These are phyloP conservation scores for Beaufortia kweichowensis DNA, from an alignment of 2,113 vertebrate genomes.

Conservation along the genomic window DNA sequence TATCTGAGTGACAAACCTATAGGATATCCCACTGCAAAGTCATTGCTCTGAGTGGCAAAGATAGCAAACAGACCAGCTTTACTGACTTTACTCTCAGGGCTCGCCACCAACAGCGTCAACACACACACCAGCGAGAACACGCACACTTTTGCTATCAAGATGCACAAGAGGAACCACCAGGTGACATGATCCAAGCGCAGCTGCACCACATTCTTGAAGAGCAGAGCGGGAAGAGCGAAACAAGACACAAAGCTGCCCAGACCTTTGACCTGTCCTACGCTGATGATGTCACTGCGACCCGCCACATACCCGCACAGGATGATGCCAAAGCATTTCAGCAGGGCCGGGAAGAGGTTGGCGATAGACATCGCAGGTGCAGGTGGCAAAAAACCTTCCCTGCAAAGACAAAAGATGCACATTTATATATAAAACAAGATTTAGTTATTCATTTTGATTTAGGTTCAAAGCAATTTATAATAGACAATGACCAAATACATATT, in stretches of 20 bases:
- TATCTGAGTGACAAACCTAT: constrained; percentile 81
- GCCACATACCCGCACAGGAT: constrained; percentile 94
- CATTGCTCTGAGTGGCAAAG: constrained; percentile 97
- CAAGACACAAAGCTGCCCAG: constrained; percentile 94
- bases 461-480: too few relatives aligned
- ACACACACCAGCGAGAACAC: constrained; percentile 88
- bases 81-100: constrained; percentile 85
- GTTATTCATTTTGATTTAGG: not conserved
- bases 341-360: constrained; percentile 90
- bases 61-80: constrained; percentile 96
- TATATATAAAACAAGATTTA: not conserved
- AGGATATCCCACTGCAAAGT: constrained; percentile 95
- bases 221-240: constrained; percentile 92
- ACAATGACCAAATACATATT: too few relatives aligned
- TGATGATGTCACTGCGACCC: constrained; percentile 88
- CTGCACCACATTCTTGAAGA: constrained; percentile 98
- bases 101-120: constrained; percentile 87
- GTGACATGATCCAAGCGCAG: constrained; percentile 89
- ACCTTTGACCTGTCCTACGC: constrained; percentile 87
- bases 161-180: constrained; percentile 93
- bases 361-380: constrained; percentile 84
- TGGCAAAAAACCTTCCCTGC: not conserved
- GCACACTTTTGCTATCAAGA: constrained; percentile 89
- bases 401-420: not conserved
- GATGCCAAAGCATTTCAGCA: constrained; percentile 95